Percentiles rank a stretch among this genome's conserved stretches.
Conservation (phyloP, 2,888 invertebrate genomes). For the Teleiodes luculella region DNA sequence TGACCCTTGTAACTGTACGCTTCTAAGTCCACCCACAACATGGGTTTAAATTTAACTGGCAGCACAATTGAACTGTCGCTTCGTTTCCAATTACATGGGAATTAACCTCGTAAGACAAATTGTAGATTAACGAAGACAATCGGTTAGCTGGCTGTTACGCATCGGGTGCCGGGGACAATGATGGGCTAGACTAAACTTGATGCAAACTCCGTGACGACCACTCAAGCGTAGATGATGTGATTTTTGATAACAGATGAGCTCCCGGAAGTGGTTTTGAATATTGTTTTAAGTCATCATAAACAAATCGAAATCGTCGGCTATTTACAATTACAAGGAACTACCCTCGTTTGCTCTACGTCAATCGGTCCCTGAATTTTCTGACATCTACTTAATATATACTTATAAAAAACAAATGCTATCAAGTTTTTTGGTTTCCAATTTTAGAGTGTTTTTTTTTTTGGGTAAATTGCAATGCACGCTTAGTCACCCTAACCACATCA, state of each 20-base stretch:
- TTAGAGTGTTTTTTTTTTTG: too few relatives aligned
- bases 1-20: conserved; percentile 14
- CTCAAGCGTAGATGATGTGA: background rate
- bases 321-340: too few relatives aligned
- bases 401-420: too few relatives aligned
- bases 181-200: background rate
- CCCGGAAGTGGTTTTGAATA: too few relatives aligned
- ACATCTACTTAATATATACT: too few relatives aligned
- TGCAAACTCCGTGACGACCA: background rate
- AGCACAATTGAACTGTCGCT: conserved; percentile 11
- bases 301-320: too few relatives aligned
- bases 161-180: conserved; percentile 11
- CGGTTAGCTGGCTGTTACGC: conserved; percentile 6
- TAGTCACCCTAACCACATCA: too few relatives aligned
- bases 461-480: too few relatives aligned
- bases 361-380: too few relatives aligned
- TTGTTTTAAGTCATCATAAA: background rate
- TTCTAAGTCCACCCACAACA: conserved; percentile 8
- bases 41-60: conserved; percentile 8
- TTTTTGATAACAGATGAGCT: too few relatives aligned
- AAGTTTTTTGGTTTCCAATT: too few relatives aligned
- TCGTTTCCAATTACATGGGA: conserved; percentile 11
- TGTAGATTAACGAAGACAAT: conserved; percentile 1
- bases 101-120: conserved; percentile 15
- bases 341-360: too few relatives aligned